Percentiles rank a stretch among this genome's conserved stretches.
Conservation (phyloP, 2,888 invertebrate genomes). For the Tuta absoluta region DNA sequence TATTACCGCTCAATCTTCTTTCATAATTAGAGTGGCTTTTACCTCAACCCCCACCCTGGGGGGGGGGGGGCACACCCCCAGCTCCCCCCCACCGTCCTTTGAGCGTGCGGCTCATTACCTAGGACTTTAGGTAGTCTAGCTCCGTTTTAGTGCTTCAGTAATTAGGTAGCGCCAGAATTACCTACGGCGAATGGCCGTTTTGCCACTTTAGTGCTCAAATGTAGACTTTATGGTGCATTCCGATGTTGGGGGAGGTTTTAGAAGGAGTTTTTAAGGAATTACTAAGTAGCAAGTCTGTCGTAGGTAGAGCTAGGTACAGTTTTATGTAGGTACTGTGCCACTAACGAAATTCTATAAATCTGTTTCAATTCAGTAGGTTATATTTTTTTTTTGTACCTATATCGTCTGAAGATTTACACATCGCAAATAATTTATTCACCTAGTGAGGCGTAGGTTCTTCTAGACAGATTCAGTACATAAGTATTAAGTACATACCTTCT, state of each 20-base stretch:
- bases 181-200: constrained; percentile 40
- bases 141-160: constrained; percentile 56
- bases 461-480: background rate
- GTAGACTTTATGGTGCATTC: constrained; percentile 16
- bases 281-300: background rate
- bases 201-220: constrained; percentile 31
- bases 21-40: constrained; percentile 77
- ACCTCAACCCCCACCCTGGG: constrained; percentile 46
- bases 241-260: background rate
- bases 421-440: too few species aligned
- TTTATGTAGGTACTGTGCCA: background rate
- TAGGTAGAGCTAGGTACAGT: background rate
- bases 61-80: constrained; percentile 24
- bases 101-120: constrained; percentile 68
- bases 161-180: constrained; percentile 51
- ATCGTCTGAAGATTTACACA: too few species aligned
- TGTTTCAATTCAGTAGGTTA: background rate
- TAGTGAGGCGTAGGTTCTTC: too few species aligned
- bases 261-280: background rate
- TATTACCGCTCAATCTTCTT: constrained; percentile 75
- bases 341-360: background rate
- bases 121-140: constrained; percentile 54
- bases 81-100: constrained; percentile 47
- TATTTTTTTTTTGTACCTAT: background rate
- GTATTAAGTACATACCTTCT: constrained; percentile 11